phyloP scores from a whole-genome alignment of 2,797 vertebrate genomes.

The Chaenodraco wilsoni region DNA sequence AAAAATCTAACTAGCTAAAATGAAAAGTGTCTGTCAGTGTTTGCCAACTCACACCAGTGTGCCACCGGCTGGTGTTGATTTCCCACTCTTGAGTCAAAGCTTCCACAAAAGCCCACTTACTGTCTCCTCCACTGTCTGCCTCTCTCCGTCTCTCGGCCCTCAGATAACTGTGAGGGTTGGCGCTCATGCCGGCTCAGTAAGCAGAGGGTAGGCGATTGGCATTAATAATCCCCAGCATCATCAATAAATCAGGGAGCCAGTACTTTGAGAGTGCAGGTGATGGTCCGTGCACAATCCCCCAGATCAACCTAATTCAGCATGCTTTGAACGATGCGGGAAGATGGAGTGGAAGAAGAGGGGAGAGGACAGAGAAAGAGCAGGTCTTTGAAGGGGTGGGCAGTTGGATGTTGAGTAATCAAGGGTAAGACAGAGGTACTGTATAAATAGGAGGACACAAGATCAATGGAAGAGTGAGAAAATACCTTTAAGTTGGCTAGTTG shows the following conservation, averaged over 20 bases:
- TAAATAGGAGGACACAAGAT: not conserved
- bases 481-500: slow-evolving; percentile 14
- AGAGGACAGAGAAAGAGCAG: not conserved
- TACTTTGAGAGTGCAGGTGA: slow-evolving; percentile 60
- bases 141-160: slow-evolving; percentile 22
- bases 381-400: slow-evolving; percentile 19
- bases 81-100: slow-evolving; percentile 38
- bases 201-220: slow-evolving; percentile 33
- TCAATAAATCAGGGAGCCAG: slow-evolving; percentile 71
- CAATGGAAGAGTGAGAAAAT: slow-evolving; percentile 4
- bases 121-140: slow-evolving; percentile 41
- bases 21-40: slow-evolving; percentile 38
- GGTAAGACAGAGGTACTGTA: not conserved
- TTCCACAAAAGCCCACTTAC: slow-evolving; percentile 30
- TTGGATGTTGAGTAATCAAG: slow-evolving; percentile 1
- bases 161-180: slow-evolving; percentile 15
- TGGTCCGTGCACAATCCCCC: slow-evolving; percentile 54
- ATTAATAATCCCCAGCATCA: slow-evolving; percentile 68
- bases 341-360: not conserved
- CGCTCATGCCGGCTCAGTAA: slow-evolving; percentile 37
- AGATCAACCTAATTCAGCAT: slow-evolving; percentile 53
- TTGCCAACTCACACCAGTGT: slow-evolving; percentile 27
- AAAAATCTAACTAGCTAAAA: slow-evolving; percentile 14
- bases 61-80: slow-evolving; percentile 31
- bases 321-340: slow-evolving; percentile 27